Evolutionary conservation across 2,888 invertebrate genomes (phyloP).

Genomic region (Polietes domitor): DNA sequence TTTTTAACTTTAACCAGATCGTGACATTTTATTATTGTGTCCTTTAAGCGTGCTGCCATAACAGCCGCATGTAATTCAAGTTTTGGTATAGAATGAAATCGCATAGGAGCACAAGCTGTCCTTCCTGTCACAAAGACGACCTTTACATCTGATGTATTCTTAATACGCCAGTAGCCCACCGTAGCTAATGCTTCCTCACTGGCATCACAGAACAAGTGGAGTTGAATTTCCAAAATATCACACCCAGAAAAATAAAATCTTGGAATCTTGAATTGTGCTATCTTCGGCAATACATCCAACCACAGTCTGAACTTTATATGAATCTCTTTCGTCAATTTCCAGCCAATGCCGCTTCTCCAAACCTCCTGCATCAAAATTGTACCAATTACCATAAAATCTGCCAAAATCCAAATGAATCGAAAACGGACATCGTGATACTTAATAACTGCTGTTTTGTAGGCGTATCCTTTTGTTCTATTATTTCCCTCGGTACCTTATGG

Average conservation of each 20-base stretch:
- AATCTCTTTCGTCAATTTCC: no score
- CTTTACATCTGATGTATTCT: no score
- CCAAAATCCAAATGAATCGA: conserved; percentile 53
- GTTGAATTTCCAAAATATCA: no score
- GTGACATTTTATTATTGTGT: no score
- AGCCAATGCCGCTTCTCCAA: no score
- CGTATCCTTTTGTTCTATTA: conserved; percentile 2
- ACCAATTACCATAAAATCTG: conserved; percentile 54
- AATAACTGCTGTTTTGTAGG: conserved; percentile 59
- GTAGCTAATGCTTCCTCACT: conserved; percentile 65
- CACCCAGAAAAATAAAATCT: conserved; percentile 60
- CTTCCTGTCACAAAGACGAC: conserved; percentile 65
- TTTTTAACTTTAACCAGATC: conserved; percentile 32
- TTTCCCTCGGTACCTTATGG: conserved; percentile 40
- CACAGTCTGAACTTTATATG: no score
- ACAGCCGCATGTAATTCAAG: no score
- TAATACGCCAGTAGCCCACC: conserved; percentile 55
- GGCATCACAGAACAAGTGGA: no score
- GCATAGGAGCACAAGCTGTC: no score
- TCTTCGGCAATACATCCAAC: conserved; percentile 37
- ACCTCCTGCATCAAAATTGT: no score
- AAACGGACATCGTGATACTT: conserved; percentile 51
- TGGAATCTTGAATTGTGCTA: conserved; percentile 40
- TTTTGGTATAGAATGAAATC: no score
- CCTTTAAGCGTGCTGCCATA: no score